A percentile compares a stretch with the other conserved stretches of the same genome.
Evolutionary conservation across 1,140 invertebrate species (phyloP).

Genomic region (Hesperophylax magnus): DNA sequence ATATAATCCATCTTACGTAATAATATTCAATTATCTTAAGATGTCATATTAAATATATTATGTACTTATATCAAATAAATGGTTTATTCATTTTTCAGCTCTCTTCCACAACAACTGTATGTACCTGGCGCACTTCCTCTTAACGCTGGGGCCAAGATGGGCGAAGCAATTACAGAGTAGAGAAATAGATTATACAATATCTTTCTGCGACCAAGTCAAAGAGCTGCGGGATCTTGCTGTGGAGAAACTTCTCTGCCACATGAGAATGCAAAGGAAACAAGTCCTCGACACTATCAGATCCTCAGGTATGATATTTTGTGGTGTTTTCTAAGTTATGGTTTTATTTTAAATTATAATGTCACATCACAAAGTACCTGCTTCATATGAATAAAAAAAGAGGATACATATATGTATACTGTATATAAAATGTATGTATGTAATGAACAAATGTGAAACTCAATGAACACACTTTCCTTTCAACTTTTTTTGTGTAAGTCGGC

Average conservation of each 20-base stretch:
- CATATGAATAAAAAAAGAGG: too few species aligned
- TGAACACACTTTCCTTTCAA: too few species aligned
- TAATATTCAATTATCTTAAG: too few species aligned
- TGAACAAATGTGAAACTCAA: too few species aligned
- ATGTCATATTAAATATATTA: not conserved
- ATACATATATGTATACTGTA: too few species aligned
- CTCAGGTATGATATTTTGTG: conserved; percentile 70
- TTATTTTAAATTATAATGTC: too few species aligned
- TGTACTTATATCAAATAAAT: not conserved
- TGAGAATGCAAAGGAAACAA: conserved; percentile 81
- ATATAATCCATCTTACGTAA: too few species aligned
- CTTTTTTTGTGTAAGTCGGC: too few species aligned
- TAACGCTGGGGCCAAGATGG: conserved; percentile 76
- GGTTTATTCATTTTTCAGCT: conserved; percentile 73
- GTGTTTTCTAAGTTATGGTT: too few species aligned
- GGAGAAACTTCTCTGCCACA: conserved; percentile 79
- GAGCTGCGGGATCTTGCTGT: conserved; percentile 78
- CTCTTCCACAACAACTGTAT: conserved; percentile 94
- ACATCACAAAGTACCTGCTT: too few species aligned
- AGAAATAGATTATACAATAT: conserved; percentile 62
- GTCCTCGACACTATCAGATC: conserved; percentile 80
- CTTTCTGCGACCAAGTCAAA: conserved; percentile 68
- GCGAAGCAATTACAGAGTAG: conserved; percentile 63
- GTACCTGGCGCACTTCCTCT: conserved; percentile 85
- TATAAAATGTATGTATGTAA: too few species aligned